These are phyloP conservation scores for Cenopis cana DNA, from an alignment of 2,888 invertebrate species.

Conservation along the genomic window DNA sequence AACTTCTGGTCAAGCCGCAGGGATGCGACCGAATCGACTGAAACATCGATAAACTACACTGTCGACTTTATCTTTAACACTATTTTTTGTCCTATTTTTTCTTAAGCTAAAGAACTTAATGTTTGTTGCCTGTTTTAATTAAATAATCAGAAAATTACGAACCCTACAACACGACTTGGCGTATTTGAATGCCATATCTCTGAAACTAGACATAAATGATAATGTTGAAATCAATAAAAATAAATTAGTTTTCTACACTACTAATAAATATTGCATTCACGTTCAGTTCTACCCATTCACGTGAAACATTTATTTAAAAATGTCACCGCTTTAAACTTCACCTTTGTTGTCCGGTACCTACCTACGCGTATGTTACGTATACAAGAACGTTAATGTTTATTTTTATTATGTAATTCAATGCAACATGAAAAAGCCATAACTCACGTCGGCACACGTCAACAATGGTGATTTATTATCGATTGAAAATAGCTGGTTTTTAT, in stretches of 20 bases:
- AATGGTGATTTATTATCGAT: slow-evolving; percentile 11
- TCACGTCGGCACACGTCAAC: slow-evolving; percentile 16
- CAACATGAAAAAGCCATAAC: slow-evolving; percentile 8
- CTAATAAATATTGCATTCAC: too few relatives aligned
- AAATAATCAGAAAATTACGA: too few relatives aligned
- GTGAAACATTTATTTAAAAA: background rate
- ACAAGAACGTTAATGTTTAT: background rate
- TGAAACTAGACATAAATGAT: too few relatives aligned
- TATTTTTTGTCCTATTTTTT: too few relatives aligned
- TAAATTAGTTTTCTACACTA: too few relatives aligned
- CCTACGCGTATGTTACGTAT: too few relatives aligned
- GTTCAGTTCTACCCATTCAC: too few relatives aligned
- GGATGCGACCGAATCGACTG: slow-evolving; percentile 17
- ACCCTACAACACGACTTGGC: too few relatives aligned
- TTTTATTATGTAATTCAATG: slow-evolving; percentile 14
- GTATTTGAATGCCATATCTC: background rate
- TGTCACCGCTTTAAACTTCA: background rate
- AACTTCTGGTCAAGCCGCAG: slow-evolving; percentile 49
- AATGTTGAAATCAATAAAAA: too few relatives aligned
- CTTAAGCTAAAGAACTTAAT: too few relatives aligned
- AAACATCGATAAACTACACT: slow-evolving; percentile 9
- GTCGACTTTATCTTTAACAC: too few relatives aligned
- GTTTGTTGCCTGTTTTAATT: too few relatives aligned
- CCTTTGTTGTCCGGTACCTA: background rate
- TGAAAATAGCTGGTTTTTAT: background rate